Base-by-base conservation (phyloP, 2,113 vertebrate species). In the Coturnix japonica region DNA sequence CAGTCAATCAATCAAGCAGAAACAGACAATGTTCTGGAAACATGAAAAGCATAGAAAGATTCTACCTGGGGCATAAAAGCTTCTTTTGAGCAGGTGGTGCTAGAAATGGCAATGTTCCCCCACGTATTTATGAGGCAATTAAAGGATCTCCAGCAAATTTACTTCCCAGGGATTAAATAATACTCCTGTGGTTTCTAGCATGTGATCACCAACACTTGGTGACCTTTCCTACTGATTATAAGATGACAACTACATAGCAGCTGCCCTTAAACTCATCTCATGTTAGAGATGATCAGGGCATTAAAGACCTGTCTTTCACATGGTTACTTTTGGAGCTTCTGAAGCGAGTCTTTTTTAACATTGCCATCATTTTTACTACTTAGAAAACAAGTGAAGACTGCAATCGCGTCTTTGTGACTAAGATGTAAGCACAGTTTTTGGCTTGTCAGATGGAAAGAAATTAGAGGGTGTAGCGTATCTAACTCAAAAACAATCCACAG, bases 171-270 rank as follows among this genome's bases (percentile, higher is more conserved):
- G 89, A 87, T 13, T 71, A 75, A 93, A 79, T 59, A 93, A 93
- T 56, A 57, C 30, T 20, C 20, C 49, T 78, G n/a, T 60, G 65
- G 72, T 77, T 93, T 75, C 85, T 67, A 60, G 56, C 33, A 75
- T 74, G 78, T 75, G 90, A 92, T 71, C 87, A 89, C 56, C 71
- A 60, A 44, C 54, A 66, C 78, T 80, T 43, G 43, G 47, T 85
- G 89, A 89, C 87, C 92, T 87, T 65, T 95, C 61, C 75, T 67
- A 81, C 65, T 67, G 81, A 93, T 33, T 91, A 64, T 64, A 71
- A 0, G 37, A 80, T 71, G 94, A 85, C 56, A 92, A 61, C 87
- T 81, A 47, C 0, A 0, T 71, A 82, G 83, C 61, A 96, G 85
- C 72, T 92, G 94, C 72, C 71, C 69, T 83, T 85, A 87, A 82